Conservation (phyloP, 1,140 invertebrate species). For the Phenacoccus solenopsis region DNA sequence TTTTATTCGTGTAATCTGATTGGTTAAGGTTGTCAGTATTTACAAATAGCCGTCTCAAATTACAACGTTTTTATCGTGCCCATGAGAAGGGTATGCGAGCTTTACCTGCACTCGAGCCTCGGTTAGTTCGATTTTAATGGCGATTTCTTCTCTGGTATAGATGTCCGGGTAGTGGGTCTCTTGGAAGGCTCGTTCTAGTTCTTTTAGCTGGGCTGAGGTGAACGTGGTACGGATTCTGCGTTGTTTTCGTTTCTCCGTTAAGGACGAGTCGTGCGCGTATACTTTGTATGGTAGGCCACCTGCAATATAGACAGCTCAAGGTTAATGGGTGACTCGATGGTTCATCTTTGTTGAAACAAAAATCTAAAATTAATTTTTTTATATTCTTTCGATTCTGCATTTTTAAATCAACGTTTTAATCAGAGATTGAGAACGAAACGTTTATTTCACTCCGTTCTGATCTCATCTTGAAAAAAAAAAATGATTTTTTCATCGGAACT, state of each 20-base stretch:
- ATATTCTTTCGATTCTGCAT: no score
- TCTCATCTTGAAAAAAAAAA: no score
- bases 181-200: constrained; percentile 89
- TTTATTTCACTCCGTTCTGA: no score
- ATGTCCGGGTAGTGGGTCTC: constrained; percentile 99
- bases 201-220: constrained; percentile 90
- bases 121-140: constrained; percentile 94
- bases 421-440: no score
- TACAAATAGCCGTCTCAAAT: not conserved
- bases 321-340: no score
- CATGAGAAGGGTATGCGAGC: not conserved
- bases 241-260: constrained; percentile 84
- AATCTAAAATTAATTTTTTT: no score
- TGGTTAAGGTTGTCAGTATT: not conserved
- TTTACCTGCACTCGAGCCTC: constrained; percentile 95
- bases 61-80: not conserved
- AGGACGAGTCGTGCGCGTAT: constrained; percentile 67
- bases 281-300: constrained; percentile 77
- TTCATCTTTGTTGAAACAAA: no score
- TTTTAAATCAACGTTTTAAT: no score
- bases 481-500: no score
- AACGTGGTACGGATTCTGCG: constrained; percentile 91
- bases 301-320: no score
- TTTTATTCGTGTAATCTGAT: not conserved
- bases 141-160: constrained; percentile 97